phyloP scores from a whole-genome alignment of 1,140 invertebrate genomes.

The Ladona fulva region DNA sequence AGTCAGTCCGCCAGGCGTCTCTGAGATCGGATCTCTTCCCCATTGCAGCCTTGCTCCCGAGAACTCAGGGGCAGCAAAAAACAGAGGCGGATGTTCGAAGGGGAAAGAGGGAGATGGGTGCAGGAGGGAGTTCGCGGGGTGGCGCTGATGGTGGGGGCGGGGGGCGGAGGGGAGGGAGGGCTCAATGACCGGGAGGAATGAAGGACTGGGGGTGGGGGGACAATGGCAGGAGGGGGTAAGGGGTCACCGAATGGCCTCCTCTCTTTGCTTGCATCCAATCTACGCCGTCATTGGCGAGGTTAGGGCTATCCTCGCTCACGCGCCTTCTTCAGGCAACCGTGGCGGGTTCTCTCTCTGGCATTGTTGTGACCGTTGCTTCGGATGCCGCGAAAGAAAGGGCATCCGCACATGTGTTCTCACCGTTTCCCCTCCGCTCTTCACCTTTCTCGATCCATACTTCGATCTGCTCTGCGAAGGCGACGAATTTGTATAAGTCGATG shows the following conservation, averaged over 20 bases:
- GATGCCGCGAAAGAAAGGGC: not conserved
- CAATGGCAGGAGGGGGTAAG: not conserved
- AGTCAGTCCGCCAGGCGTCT: not conserved
- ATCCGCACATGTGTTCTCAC: not conserved
- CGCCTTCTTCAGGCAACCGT: not conserved
- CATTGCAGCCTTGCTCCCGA: constrained; percentile 10
- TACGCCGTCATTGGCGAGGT: constrained; percentile 1
- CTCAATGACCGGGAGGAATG: constrained; percentile 6
- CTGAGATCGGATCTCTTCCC: constrained; percentile 12
- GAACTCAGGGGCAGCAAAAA: not conserved
- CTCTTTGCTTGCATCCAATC: constrained; percentile 8
- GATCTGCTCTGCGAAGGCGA: too few relatives aligned
- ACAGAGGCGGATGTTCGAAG: not conserved
- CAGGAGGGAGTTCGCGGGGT: not conserved
- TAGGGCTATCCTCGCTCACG: not conserved
- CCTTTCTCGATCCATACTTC: too few relatives aligned
- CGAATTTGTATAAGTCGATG: too few relatives aligned
- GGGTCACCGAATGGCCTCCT: not conserved
- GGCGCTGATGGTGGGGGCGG: not conserved
- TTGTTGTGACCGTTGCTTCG: constrained; percentile 7
- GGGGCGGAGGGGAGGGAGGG: not conserved
- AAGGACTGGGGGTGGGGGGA: not conserved
- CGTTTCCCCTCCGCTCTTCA: not conserved
- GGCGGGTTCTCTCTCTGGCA: not conserved
- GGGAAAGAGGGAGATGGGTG: not conserved